These are phyloP conservation scores for Leptodactylus fuscus DNA, from an alignment of 2,113 vertebrate species.

Conservation along the genomic window DNA sequence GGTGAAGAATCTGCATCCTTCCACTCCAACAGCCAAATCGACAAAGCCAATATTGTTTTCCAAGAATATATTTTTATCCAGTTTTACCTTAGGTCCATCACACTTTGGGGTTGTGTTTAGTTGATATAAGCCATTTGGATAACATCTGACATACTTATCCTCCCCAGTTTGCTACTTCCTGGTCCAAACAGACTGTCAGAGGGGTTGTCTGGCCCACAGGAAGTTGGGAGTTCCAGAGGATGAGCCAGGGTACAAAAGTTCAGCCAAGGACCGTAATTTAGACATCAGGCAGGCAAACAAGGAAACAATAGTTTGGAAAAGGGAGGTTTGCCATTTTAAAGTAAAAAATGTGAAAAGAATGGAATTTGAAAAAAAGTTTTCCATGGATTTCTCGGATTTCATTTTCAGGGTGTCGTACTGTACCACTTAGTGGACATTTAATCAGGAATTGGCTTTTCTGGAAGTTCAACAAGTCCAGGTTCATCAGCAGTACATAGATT, in stretches of 20 bases:
- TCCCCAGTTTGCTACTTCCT: conserved; percentile 46
- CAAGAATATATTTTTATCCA: conserved; percentile 26
- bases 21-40: conserved; percentile 39
- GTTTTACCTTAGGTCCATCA: conserved; percentile 32
- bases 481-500: too few species aligned
- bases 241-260: conserved; percentile 46
- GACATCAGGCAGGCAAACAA: conserved; percentile 43
- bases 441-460: background rate
- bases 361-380: background rate
- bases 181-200: conserved; percentile 42
- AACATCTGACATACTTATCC: conserved; percentile 49
- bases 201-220: conserved; percentile 40
- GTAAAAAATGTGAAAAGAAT: background rate
- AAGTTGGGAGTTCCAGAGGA: conserved; percentile 54
- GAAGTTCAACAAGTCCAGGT: background rate
- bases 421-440: background rate
- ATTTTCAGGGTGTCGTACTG: background rate
- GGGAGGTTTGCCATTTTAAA: background rate
- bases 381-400: background rate
- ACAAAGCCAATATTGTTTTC: conserved; percentile 36
- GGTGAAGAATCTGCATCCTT: conserved; percentile 52
- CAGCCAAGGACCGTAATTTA: conserved; percentile 52
- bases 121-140: conserved; percentile 28
- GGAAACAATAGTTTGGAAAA: conserved; percentile 45
- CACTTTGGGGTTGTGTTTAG: conserved; percentile 1